phyloP scores from a whole-genome alignment of 1,140 invertebrate genomes.

The Penaeus japonicus region DNA sequence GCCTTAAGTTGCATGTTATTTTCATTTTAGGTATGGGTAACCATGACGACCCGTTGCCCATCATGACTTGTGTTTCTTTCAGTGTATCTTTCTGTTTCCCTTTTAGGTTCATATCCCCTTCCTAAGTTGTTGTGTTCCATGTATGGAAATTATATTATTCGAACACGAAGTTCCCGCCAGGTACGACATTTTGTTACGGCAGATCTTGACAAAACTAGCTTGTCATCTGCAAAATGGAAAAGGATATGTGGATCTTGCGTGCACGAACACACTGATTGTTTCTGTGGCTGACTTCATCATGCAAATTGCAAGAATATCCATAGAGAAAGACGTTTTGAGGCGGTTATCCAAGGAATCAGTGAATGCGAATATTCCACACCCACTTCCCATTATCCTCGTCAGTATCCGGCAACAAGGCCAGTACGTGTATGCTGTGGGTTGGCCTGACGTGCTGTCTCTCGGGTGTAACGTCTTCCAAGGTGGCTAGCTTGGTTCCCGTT shows the following conservation, averaged over 20 bases:
- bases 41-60: not conserved
- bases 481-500: slow-evolving; percentile 32
- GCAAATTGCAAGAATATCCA: too few species aligned
- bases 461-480: slow-evolving; percentile 37
- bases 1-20: not conserved
- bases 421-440: not conserved
- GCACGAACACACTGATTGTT: too few species aligned
- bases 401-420: not conserved
- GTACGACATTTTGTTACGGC: not conserved
- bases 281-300: too few species aligned
- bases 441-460: not conserved
- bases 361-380: too few species aligned
- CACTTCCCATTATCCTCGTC: not conserved
- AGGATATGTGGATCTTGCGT: too few species aligned
- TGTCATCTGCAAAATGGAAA: too few species aligned
- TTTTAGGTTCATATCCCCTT: not conserved
- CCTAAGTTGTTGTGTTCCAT: not conserved
- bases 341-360: too few species aligned
- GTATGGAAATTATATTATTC: not conserved
- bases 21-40: not conserved
- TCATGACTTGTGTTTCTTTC: not conserved
- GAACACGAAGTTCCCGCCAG: too few species aligned
- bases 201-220: too few species aligned
- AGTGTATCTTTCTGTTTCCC: not conserved
- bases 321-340: too few species aligned